Base-by-base conservation (phyloP, 2,888 invertebrate species). In the Cataglyphis albicans region DNA sequence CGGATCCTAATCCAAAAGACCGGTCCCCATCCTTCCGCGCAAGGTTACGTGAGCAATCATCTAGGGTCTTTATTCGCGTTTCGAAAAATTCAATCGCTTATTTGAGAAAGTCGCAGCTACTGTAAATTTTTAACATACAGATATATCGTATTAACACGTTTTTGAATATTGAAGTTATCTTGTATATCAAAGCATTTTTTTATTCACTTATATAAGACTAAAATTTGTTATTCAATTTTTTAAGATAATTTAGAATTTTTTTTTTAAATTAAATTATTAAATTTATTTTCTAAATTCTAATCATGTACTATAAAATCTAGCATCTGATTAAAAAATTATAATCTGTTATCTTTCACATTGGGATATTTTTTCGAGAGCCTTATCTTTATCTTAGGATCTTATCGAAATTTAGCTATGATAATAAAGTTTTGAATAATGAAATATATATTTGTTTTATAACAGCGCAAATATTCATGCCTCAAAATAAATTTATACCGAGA, bases 1-100 rank as follows among this genome's bases (percentile, higher is more conserved):
- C 63, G 81, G 64, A 86, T 83, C 78, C 84, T 90, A 90, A 90
- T 90, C 86, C 86, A 80, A 57, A 80, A 83, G 88, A 88, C 87
- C 90, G 85, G 90, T 88, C 88, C 70, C 76, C 81, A 82, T 76
- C 25, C 73, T 82, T 85, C 86, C 83, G 68, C 67, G 73, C 80
- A 80, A 86, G 82, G 78, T 90, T 90, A 89, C 85, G 90, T 68
- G 86, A 88, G 67, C 89, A 70, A 89, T 82, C 55, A 48, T n/a
- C 1, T 4, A 32, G 0, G 21, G 21, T 1, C 5, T 5, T 3
- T 32, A 29, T 18, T n/a, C 29, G 41, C 52, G 35, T 18, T 29
- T 38, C 15, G 41, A 59, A 1, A 52, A 76, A 67, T 67, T 67
- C 10, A 12, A 41, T 67, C 25, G 5, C 25, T 32, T 12, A 52